Evolutionary conservation across 2,113 vertebrate genomes (phyloP).

Genomic region (Sciurus niger): DNA sequence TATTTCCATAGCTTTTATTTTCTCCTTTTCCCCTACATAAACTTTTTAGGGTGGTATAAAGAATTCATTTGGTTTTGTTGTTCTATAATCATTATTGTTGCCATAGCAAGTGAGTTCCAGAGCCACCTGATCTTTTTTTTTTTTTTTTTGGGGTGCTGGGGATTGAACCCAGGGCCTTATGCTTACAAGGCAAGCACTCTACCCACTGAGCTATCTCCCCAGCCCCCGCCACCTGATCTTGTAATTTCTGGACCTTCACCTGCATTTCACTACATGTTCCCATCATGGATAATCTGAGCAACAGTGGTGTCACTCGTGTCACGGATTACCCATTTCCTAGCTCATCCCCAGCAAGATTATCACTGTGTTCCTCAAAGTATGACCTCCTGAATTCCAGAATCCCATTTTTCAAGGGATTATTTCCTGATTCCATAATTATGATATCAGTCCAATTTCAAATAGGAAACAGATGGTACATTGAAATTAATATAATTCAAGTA

Average conservation of each 20-base stretch:
- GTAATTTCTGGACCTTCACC: neutral
- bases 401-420: neutral
- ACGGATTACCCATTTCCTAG: neutral
- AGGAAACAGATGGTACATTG: constrained; percentile 62
- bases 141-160: no score
- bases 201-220: no score
- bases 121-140: neutral
- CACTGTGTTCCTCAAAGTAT: constrained; percentile 1
- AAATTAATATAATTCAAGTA: constrained; percentile 56
- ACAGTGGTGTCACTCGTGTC: neutral
- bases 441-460: constrained; percentile 35
- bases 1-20: constrained; percentile 44
- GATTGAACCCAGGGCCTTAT: no score
- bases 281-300: neutral
- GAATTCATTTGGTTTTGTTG: neutral
- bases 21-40: neutral
- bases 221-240: neutral
- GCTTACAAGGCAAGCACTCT: no score
- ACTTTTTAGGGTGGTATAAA: neutral
- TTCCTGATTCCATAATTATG: constrained; percentile 38
- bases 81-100: neutral
- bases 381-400: constrained; percentile 35
- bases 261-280: neutral
- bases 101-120: neutral
- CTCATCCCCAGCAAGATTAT: neutral